Conservation (phyloP, 2,113 vertebrate genomes). For the Saimiri boliviensis region DNA sequence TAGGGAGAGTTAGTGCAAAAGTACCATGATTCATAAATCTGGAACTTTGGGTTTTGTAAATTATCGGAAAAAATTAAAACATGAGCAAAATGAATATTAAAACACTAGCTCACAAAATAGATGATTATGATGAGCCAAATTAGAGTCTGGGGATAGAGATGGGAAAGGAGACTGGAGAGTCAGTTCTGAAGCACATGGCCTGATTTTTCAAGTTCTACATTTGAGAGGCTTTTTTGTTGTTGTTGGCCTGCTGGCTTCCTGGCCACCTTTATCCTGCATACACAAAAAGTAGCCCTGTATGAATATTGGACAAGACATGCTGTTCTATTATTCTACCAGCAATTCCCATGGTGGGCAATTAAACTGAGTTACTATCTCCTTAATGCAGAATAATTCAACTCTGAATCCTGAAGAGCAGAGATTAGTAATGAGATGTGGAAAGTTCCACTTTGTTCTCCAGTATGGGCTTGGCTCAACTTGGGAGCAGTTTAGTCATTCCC, state of each 20-base stretch:
- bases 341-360: conserved; percentile 49
- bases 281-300: not conserved
- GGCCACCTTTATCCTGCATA: not conserved
- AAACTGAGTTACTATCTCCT: not conserved
- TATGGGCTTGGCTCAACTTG: not conserved
- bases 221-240: not conserved
- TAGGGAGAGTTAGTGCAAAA: not conserved
- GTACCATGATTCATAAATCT: conserved; percentile 5
- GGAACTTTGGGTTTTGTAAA: not conserved
- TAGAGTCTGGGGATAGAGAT: not conserved
- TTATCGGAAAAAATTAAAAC: not conserved
- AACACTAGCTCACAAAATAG: not conserved
- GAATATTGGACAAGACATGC: not conserved
- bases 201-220: conserved; percentile 38
- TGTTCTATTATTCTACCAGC: not conserved
- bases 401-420: conserved; percentile 19
- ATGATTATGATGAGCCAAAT: not conserved
- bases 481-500: not conserved
- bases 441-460: accelerated
- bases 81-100: not conserved
- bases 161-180: not conserved
- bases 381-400: conserved; percentile 45
- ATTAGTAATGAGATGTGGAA: conserved; percentile 36
- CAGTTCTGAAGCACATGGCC: not conserved
- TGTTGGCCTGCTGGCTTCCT: not conserved